Percentiles rank a stretch among this genome's conserved stretches.
Evolutionary conservation across 2,113 vertebrate species (phyloP).

Genomic region (Brachypteracias leptosomus): DNA sequence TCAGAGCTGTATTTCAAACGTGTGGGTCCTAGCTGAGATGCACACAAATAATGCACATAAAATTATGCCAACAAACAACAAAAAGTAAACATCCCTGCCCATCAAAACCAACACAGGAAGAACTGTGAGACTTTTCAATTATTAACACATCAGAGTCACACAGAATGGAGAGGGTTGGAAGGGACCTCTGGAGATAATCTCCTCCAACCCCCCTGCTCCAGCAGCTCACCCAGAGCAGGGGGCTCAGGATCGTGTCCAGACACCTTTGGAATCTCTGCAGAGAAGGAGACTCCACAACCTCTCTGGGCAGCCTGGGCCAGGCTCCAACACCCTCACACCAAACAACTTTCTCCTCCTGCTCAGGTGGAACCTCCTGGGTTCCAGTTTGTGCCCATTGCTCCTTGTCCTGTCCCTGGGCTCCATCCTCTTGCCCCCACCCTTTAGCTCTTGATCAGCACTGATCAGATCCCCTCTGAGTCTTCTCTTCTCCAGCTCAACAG

Average conservation of each 20-base stretch:
- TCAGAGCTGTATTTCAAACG: neutral
- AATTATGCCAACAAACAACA: neutral
- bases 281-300: neutral
- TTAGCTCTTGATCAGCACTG: too few species aligned
- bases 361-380: too few species aligned
- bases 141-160: neutral
- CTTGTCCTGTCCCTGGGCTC: too few species aligned
- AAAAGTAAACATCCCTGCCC: neutral
- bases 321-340: too few species aligned
- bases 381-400: too few species aligned
- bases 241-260: neutral
- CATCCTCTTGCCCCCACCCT: neutral
- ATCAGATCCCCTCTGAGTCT: too few species aligned
- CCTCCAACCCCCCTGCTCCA: neutral
- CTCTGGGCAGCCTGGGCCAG: too few species aligned
- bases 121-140: neutral
- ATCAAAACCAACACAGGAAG: neutral
- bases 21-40: neutral
- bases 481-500: too few species aligned
- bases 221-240: neutral
- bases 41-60: neutral
- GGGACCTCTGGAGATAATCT: neutral
- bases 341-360: too few species aligned
- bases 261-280: neutral
- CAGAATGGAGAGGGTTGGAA: neutral